Base-by-base conservation (phyloP, 1,140 invertebrate genomes). In the Drosophila simulans region DNA sequence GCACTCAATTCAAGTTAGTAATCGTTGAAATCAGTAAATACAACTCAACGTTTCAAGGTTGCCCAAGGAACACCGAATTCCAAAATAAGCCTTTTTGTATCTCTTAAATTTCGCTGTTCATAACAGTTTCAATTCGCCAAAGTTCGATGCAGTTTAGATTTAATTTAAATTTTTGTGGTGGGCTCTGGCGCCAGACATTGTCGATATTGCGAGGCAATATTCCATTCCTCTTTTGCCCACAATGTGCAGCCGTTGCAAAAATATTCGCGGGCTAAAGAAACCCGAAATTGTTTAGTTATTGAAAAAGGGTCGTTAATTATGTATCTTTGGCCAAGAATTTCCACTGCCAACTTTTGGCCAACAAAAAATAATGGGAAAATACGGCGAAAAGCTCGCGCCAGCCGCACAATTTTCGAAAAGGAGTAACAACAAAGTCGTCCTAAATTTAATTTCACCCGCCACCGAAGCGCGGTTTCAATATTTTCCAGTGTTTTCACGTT, bases 81-180 rank as follows among this genome's bases (percentile, higher is more conserved):
- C 20, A 22, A 22, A 22, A 22, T 22, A 22, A 27, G 0, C 13
- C 8, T 4, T 42, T 13, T 4, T 15, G 10, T 5, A 25, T n/a
- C 27, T 25, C 5, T 35, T 13, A 59, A 45, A 63, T 58, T 27
- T 46, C 1, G 31, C 31, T 31, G 31, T 10, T 31, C 27, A 31
- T 31, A 31, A 31, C 5, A 11, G 15, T 13, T 34, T 37, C 2
- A 8, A 34, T 39, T 3, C 51, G 15, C 10, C 22, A 31, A 71
- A 59, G 54, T 46, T 68, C 25, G 40, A 39, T 46, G 68, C 39
- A 69, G 73, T 70, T 73, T 80, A 73, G 58, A 73, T 82, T 74
- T 75, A 85, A 81, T 81, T 86, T 70, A 62, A 81, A 75, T 81
- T 86, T 60, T 57, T 82, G 82, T 53, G 73, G 82, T 46, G 13